Evolutionary conservation across 2,888 invertebrate genomes (phyloP).

Genomic region (Agrotis clavis): DNA sequence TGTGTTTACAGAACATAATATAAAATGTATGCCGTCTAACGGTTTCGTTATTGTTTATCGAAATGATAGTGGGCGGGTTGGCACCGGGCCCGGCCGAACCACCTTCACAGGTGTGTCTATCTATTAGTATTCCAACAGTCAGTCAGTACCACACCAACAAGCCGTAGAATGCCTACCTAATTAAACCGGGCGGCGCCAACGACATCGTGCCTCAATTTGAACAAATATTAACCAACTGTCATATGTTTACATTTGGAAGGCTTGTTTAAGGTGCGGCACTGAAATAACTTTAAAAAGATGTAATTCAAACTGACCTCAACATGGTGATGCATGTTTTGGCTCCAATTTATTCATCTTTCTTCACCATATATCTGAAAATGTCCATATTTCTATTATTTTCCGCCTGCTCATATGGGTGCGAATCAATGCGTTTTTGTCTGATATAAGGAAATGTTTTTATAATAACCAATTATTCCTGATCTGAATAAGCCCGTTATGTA

Average conservation of each 20-base stretch:
- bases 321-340: background rate
- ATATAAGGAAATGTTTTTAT: conserved; percentile 14
- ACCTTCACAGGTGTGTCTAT: conserved; percentile 83
- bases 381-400: no score
- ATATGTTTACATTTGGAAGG: conserved; percentile 69
- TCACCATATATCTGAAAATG: no score
- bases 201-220: conserved; percentile 76
- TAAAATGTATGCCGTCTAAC: conserved; percentile 78
- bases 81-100: conserved; percentile 76
- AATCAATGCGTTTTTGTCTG: background rate
- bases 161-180: conserved; percentile 69
- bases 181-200: conserved; percentile 63
- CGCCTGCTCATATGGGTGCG: no score
- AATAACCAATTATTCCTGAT: background rate
- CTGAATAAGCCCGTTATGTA: background rate
- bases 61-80: conserved; percentile 79
- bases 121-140: conserved; percentile 69
- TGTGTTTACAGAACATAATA: conserved; percentile 74
- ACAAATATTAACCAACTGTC: conserved; percentile 73
- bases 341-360: no score
- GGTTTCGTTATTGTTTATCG: conserved; percentile 83
- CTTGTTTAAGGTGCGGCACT: conserved; percentile 65
- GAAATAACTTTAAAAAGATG: conserved; percentile 57
- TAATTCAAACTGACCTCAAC: conserved; percentile 46
- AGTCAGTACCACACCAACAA: conserved; percentile 56